Base-by-base conservation (phyloP, 2,797 vertebrate species). In the Myripristis murdjan region DNA sequence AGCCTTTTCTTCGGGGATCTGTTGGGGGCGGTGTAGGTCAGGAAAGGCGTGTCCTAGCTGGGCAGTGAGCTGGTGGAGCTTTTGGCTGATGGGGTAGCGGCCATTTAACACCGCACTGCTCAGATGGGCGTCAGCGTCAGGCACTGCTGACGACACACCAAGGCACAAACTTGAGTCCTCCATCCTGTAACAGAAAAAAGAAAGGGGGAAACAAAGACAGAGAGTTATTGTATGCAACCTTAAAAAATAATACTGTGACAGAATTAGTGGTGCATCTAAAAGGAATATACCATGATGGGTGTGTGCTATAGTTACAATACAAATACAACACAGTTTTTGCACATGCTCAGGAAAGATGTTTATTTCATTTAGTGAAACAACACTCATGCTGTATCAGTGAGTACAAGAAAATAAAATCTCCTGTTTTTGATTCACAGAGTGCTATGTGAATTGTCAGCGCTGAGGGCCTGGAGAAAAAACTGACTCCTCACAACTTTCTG, bases 81-180 rank as follows among this genome's bases (percentile, higher is more conserved):
- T 99, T 91, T 99, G 98, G 91, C 97, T 99, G 95, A 99, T 99
- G 63, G 98, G 98, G 93, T 99, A 99, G 89, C 98, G 98, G 86
- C 98, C 98, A 93, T 99, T 99, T 91, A 99, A 95, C 75, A 99
- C 95, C n/a, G 96, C 95, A 90, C 89, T 96, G 89, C 95, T 98
- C 88, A 98, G 95, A 93, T 97, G 97, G 89, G 95, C 89, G 61
- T 99, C 97, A 75, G 96, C 92, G 91, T 99, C 98, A 48, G 97
- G 87, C 81, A 96, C 96, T 64, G 94, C 95, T 75, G 98, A 97
- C 85, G 98, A 96, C 93, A 98, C 97, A 90, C 97, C 98, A 96
- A 99, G 98, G 97, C 98, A 99, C 96, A 99, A 97, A 94, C 98
- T 98, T 84, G 98, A 97, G 94, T 99, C 98, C 91, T 99, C 98